These are phyloP conservation scores for Neria commutata DNA, from an alignment of 2,888 invertebrate species.

Conservation along the genomic window DNA sequence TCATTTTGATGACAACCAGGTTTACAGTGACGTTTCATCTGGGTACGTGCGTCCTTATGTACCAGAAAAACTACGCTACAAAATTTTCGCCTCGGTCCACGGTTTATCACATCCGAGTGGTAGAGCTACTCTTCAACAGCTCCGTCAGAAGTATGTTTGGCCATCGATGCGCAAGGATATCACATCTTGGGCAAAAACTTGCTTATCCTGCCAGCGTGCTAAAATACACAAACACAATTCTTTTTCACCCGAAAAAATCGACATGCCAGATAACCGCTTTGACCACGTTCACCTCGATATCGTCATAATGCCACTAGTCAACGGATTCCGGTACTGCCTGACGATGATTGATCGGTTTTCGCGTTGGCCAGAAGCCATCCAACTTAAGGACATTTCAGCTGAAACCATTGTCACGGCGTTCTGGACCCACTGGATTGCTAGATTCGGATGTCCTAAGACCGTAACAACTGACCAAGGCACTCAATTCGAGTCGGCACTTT, in stretches of 20 bases:
- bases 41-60: conserved; percentile 7
- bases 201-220: conserved; percentile 12
- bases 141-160: conserved; percentile 17
- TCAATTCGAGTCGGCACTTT: conserved; percentile 26
- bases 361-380: conserved; percentile 20
- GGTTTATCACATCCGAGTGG: conserved; percentile 18
- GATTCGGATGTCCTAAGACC: conserved; percentile 23
- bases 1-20: background rate
- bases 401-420: conserved; percentile 19
- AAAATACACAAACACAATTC: conserved; percentile 19
- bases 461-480: conserved; percentile 28
- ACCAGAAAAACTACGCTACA: conserved; percentile 1
- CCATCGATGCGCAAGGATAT: conserved; percentile 22
- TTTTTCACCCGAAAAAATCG: conserved; percentile 1
- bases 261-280: conserved; percentile 11
- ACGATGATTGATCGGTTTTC: conserved; percentile 14
- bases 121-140: conserved; percentile 9
- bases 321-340: conserved; percentile 10
- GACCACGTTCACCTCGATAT: conserved; percentile 21
- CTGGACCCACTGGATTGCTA: conserved; percentile 18
- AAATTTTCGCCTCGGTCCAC: conserved; percentile 1
- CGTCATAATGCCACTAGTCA: conserved; percentile 12
- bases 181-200: conserved; percentile 9
- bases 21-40: conserved; percentile 9
- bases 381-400: conserved; percentile 21